Percentiles rank a stretch among this genome's conserved stretches.
phyloP scores from a whole-genome alignment of 2,888 invertebrate genomes.

The Onchidella celtica region DNA sequence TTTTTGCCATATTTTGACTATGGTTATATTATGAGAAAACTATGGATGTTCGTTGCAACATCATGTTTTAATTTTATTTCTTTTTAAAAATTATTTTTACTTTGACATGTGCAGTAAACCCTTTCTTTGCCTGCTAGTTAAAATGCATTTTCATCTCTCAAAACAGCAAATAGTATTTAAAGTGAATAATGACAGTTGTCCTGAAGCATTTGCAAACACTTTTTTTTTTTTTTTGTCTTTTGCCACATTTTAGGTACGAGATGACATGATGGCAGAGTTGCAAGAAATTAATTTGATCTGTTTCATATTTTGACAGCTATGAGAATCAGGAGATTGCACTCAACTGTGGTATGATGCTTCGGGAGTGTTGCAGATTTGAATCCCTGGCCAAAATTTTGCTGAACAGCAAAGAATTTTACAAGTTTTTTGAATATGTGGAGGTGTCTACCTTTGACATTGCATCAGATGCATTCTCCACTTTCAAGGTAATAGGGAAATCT shows the following conservation, averaged over 20 bases:
- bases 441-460: constrained; percentile 99
- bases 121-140: too few relatives aligned
- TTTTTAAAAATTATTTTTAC: too few relatives aligned
- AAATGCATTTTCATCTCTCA: too few relatives aligned
- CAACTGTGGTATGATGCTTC: constrained; percentile 99
- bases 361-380: constrained; percentile 99
- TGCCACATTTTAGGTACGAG: background rate
- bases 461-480: constrained; percentile 99
- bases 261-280: background rate
- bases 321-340: constrained; percentile 99
- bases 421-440: constrained; percentile 99
- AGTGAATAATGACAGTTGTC: too few relatives aligned
- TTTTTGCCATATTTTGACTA: too few relatives aligned
- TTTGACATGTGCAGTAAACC: too few relatives aligned
- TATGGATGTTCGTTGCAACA: too few relatives aligned
- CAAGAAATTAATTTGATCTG: background rate
- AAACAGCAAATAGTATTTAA: too few relatives aligned
- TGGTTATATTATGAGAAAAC: too few relatives aligned
- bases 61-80: too few relatives aligned
- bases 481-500: too few relatives aligned
- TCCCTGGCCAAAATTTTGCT: constrained; percentile 99
- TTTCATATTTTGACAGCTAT: constrained; percentile 87
- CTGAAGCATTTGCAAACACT: background rate
- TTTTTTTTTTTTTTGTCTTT: background rate
- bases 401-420: constrained; percentile 98